Conservation (phyloP, 1,140 invertebrate species). For the Lasaia peninsularis region DNA sequence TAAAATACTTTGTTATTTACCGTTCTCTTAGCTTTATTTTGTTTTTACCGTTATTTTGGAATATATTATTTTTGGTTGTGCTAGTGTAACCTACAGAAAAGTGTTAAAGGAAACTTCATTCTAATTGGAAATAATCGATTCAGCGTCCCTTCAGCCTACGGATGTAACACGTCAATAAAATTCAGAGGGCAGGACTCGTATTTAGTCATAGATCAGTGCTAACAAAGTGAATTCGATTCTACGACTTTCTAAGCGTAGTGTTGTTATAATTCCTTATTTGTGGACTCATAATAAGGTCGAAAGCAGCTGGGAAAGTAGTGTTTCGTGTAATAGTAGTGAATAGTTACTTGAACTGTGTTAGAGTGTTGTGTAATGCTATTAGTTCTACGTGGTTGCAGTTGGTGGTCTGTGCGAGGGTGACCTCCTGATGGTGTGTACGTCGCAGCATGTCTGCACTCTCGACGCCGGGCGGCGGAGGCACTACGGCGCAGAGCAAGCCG, state of each 20-base stretch:
- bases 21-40: slow-evolving; percentile 51
- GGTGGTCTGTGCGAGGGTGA: slow-evolving; percentile 72
- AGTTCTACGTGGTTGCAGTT: slow-evolving; percentile 60
- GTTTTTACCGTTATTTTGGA: slow-evolving; percentile 58
- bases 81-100: slow-evolving; percentile 26
- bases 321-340: slow-evolving; percentile 19
- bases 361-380: slow-evolving; percentile 26
- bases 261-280: slow-evolving; percentile 17
- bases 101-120: slow-evolving; percentile 30
- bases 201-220: slow-evolving; percentile 51
- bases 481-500: slow-evolving; percentile 74
- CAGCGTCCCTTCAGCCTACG: slow-evolving; percentile 56
- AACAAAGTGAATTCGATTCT: slow-evolving; percentile 55
- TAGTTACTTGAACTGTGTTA: neutral
- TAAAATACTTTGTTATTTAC: slow-evolving; percentile 71
- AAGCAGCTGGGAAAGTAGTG: slow-evolving; percentile 29
- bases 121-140: slow-evolving; percentile 56
- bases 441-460: slow-evolving; percentile 79
- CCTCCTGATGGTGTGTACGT: slow-evolving; percentile 78
- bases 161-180: slow-evolving; percentile 76
- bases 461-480: slow-evolving; percentile 77
- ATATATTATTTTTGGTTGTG: slow-evolving; percentile 30
- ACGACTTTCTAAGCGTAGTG: neutral
- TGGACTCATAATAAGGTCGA: slow-evolving; percentile 37
- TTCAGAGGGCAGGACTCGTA: slow-evolving; percentile 64